Evolutionary conservation across 2,888 invertebrate genomes (phyloP).

Genomic region (Brachypterus glaber): DNA sequence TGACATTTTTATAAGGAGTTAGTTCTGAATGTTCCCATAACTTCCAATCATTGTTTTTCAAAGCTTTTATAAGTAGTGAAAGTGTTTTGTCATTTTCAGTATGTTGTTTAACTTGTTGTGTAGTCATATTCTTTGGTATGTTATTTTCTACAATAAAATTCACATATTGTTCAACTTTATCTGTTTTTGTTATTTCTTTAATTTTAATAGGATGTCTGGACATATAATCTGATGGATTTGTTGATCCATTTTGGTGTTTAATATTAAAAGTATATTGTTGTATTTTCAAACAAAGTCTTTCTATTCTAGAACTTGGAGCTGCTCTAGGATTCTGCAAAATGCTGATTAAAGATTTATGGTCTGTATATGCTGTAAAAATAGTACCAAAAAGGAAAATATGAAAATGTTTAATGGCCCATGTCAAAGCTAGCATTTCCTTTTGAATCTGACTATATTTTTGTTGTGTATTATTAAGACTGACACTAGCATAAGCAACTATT

Average conservation of each 20-base stretch:
- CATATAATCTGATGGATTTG: constrained; percentile 6
- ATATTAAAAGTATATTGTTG: constrained; percentile 9
- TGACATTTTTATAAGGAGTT: constrained; percentile 5
- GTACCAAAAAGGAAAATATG: constrained; percentile 5
- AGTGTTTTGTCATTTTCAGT: constrained; percentile 2
- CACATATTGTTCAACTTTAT: constrained; percentile 3
- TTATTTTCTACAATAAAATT: constrained; percentile 2
- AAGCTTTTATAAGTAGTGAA: neutral
- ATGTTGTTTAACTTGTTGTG: constrained; percentile 2
- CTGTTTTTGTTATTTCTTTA: neutral
- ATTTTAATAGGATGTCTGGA: constrained; percentile 1
- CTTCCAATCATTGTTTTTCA: neutral
- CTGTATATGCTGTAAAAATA: constrained; percentile 5
- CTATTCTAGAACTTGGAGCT: constrained; percentile 5
- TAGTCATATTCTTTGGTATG: neutral
- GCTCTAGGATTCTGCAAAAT: constrained; percentile 7
- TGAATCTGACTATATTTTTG: constrained; percentile 8
- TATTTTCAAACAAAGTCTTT: constrained; percentile 3
- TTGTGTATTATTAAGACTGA: neutral
- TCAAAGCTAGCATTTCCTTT: constrained; percentile 8
- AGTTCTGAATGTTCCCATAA: constrained; percentile 8
- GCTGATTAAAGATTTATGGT: constrained; percentile 6
- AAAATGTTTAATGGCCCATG: constrained; percentile 11
- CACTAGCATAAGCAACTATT: constrained; percentile 9
- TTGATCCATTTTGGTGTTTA: constrained; percentile 1